These are phyloP conservation scores for Ceraclea dissimilis DNA, from an alignment of 2,888 invertebrate species.

Conservation along the genomic window DNA sequence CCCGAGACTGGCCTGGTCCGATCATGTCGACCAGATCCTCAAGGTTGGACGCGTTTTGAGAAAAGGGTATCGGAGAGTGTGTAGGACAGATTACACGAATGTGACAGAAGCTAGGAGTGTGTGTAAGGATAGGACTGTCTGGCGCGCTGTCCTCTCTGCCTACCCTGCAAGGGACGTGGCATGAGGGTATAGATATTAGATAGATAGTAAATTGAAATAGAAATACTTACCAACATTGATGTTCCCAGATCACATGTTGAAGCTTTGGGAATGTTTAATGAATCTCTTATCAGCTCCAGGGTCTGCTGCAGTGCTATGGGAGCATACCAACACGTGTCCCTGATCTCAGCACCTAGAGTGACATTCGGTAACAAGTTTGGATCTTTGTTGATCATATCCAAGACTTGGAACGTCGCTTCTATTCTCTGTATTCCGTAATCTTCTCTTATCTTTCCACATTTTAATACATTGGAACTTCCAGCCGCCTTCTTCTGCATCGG, in stretches of 20 bases:
- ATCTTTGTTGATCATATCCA: slow-evolving; percentile 57
- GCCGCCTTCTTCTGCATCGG: slow-evolving; percentile 29
- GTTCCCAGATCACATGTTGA: background rate
- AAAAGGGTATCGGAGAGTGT: too few species aligned
- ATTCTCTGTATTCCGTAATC: slow-evolving; percentile 69
- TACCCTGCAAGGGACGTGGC: too few species aligned
- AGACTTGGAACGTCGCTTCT: slow-evolving; percentile 54
- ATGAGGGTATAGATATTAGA: too few species aligned
- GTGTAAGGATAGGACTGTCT: too few species aligned
- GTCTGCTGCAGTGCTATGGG: slow-evolving; percentile 72
- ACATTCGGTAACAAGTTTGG: slow-evolving; percentile 47
- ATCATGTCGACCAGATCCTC: too few species aligned
- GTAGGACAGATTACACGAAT: too few species aligned
- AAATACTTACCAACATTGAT: background rate
- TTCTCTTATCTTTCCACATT: slow-evolving; percentile 49
- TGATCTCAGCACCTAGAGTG: slow-evolving; percentile 58
- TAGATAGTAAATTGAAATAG: too few species aligned
- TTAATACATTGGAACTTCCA: slow-evolving; percentile 22
- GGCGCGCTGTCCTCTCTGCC: too few species aligned
- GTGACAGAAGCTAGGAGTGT: too few species aligned
- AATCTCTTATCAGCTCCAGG: slow-evolving; percentile 66
- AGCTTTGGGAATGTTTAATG: slow-evolving; percentile 34
- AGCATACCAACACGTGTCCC: slow-evolving; percentile 78
- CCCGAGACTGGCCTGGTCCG: too few species aligned
- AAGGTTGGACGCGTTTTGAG: too few species aligned